Base-by-base conservation (phyloP, 2,113 vertebrate species). In the Etheostoma cragini region DNA sequence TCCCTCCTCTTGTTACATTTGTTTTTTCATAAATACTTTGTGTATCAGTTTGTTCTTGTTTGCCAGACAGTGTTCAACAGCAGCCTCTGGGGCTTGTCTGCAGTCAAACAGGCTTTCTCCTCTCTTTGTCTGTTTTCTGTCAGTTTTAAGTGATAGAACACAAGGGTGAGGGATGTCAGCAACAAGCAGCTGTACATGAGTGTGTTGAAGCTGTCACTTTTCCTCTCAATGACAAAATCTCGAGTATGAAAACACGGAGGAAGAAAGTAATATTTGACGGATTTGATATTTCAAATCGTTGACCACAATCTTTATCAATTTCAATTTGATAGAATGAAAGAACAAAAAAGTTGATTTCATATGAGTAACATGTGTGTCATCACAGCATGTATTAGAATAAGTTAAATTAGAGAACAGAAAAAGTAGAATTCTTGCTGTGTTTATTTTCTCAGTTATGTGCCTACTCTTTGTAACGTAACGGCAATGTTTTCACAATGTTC, bases 401-500 rank as follows among this genome's bases (percentile, higher is more conserved):
- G 54, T 76, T 64, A 47, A 80, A 84, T 80, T 69, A 60, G 47
- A 61, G 30, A 33, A 74, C 52, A 73, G 21, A 50, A 5, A 47
- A 53, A 50, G 38, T n/a, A 7, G 10, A 72, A 78, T 57, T 66
- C 16, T 62, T 42, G 21, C 64, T 46, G 46, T 73, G 21, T 81
- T 84, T 83, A 75, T 83, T 83, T 82, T 57, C 72, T 84, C 66
- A 73, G 68, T 84, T 84, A 84, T 50, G 63, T 86, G 78, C 82
- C 83, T 83, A 81, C 88, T 91, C 83, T 91, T 93, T 93, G 86
- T 91, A 88, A 87, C 68, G 52, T 90, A 93, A 88, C 89, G 80
- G 88, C 87, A 83, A 90, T 84, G 92, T 91, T 91, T 88, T 87
- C 91, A 84, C 88, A 94, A 89, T 91, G 89, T 90, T 89, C 86